Percentiles rank a stretch among this genome's conserved stretches.
These are phyloP conservation scores for Pseudolycoriella hygida DNA, from an alignment of 2,888 invertebrate species.

Conservation along the genomic window DNA sequence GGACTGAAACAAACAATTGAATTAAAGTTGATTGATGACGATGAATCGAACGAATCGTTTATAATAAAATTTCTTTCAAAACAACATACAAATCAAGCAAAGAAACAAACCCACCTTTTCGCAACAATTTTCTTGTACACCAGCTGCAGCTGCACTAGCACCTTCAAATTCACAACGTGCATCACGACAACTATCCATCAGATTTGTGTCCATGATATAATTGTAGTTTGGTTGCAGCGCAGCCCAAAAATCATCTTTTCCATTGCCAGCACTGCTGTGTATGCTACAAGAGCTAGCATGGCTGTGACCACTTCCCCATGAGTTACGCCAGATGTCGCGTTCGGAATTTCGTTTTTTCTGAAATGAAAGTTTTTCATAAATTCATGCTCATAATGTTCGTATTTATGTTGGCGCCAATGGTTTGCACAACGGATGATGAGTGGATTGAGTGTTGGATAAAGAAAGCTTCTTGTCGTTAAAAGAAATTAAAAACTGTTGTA, in stretches of 20 bases:
- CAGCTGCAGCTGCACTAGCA: slow-evolving; percentile 16
- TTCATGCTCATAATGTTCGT: too few species aligned
- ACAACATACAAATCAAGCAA: not conserved
- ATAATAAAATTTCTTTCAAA: too few species aligned
- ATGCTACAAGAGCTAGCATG: slow-evolving; percentile 40
- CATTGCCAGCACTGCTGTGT: slow-evolving; percentile 24
- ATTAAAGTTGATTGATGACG: not conserved
- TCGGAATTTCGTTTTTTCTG: slow-evolving; percentile 35
- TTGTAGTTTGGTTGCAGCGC: slow-evolving; percentile 81
- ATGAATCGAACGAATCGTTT: not conserved
- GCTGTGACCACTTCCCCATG: slow-evolving; percentile 54
- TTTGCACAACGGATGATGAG: too few species aligned
- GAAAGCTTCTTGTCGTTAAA: too few species aligned
- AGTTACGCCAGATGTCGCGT: slow-evolving; percentile 51
- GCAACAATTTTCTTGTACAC: slow-evolving; percentile 15
- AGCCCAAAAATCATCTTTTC: slow-evolving; percentile 81
- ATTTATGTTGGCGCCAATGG: too few species aligned
- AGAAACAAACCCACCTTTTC: slow-evolving; percentile 21
- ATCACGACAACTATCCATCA: slow-evolving; percentile 74
- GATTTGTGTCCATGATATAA: slow-evolving; percentile 88
- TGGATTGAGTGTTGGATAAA: too few species aligned
- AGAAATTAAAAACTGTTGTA: too few species aligned
- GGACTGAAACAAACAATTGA: not conserved
- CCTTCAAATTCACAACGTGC: slow-evolving; percentile 26
- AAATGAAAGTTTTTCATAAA: too few species aligned